These are phyloP conservation scores for Aselliscus stoliczkanus DNA, from an alignment of 2,797 vertebrate genomes.

Conservation along the genomic window DNA sequence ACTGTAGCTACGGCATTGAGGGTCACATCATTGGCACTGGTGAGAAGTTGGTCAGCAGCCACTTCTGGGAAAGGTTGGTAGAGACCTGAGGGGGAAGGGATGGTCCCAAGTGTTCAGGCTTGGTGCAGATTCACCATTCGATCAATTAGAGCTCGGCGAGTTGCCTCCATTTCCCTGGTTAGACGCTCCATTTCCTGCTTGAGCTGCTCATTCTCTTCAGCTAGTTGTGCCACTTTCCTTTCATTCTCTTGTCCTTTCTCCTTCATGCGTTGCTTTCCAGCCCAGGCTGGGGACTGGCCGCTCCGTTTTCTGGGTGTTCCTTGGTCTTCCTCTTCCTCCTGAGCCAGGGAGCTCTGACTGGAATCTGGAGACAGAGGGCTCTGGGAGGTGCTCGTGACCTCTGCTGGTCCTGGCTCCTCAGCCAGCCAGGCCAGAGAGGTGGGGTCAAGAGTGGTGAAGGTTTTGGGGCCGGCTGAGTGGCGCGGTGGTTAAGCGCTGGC, in stretches of 20 bases:
- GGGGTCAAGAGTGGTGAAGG: conserved; percentile 63
- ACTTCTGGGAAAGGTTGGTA: neutral
- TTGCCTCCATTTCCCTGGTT: conserved; percentile 90
- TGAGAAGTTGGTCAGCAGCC: neutral
- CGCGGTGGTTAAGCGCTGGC: too few relatives aligned
- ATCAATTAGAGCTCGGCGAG: conserved; percentile 91
- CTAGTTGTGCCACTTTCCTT: conserved; percentile 89
- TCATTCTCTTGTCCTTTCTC: conserved; percentile 91
- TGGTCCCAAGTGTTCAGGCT: conserved; percentile 13
- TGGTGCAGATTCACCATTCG: conserved; percentile 90
- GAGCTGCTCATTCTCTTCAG: conserved; percentile 90
- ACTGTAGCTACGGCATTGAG: neutral
- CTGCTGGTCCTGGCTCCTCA: conserved; percentile 81
- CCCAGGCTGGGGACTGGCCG: conserved; percentile 59
- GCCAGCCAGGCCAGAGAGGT: conserved; percentile 78
- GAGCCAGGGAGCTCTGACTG: conserved; percentile 79
- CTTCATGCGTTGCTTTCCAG: conserved; percentile 86
- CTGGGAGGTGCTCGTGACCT: conserved; percentile 60
- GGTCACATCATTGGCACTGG: conserved; percentile 8
- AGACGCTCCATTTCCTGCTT: conserved; percentile 90
- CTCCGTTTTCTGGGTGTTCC: conserved; percentile 80
- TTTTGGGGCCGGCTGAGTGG: too few relatives aligned
- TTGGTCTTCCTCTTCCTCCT: conserved; percentile 71
- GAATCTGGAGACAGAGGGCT: conserved; percentile 77
- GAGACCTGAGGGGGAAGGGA: neutral